A percentile compares a stretch with the other conserved stretches of the same genome.
phyloP scores from a whole-genome alignment of 2,888 invertebrate genomes.

The Hesperia comma region DNA sequence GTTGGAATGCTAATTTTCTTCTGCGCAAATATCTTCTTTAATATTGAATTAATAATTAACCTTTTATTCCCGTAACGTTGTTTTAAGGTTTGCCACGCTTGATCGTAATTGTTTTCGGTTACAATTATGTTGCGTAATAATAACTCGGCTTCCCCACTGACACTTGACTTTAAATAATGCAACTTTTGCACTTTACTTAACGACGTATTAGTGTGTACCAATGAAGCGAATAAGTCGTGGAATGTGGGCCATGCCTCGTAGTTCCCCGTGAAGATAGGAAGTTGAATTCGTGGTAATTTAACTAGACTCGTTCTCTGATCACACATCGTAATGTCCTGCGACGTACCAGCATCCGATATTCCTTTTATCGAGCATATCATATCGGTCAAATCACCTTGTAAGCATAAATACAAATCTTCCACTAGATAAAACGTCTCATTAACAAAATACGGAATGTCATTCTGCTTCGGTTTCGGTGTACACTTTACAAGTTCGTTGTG shows the following conservation, averaged over 20 bases:
- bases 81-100: constrained; percentile 40
- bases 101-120: constrained; percentile 36
- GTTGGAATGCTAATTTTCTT: constrained; percentile 39
- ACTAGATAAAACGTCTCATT: too few species aligned
- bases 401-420: too few species aligned
- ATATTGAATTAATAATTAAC: constrained; percentile 38
- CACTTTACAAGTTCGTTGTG: too few species aligned
- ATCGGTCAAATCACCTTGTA: too few species aligned
- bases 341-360: too few species aligned
- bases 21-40: constrained; percentile 43
- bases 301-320: too few species aligned
- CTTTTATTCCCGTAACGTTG: constrained; percentile 42
- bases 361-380: too few species aligned
- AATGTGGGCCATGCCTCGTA: constrained; percentile 13
- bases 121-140: constrained; percentile 36
- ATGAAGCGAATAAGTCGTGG: constrained; percentile 29
- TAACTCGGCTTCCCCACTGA: constrained; percentile 41
- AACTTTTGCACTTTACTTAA: constrained; percentile 40
- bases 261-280: constrained; percentile 11
- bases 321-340: too few species aligned
- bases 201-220: constrained; percentile 29
- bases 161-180: constrained; percentile 41
- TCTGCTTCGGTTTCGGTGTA: too few species aligned
- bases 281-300: constrained; percentile 39
- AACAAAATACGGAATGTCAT: too few species aligned